phyloP scores from a whole-genome alignment of 2,113 vertebrate species.

The Plecotus auritus region DNA sequence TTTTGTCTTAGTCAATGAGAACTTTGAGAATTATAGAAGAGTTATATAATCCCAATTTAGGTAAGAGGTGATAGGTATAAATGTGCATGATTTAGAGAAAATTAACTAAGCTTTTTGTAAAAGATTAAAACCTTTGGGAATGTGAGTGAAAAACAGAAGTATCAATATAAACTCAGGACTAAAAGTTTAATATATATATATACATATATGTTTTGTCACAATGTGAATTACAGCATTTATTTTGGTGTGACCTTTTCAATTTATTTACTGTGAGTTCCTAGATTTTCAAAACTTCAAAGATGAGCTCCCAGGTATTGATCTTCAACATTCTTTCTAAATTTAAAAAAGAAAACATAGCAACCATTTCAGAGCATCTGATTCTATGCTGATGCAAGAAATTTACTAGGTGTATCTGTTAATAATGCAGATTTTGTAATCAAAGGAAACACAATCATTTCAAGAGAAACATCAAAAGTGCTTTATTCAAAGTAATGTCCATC shows the following conservation, averaged over 20 bases:
- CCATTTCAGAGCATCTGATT: neutral
- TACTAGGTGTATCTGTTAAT: neutral
- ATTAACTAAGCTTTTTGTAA: neutral
- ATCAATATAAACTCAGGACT: neutral
- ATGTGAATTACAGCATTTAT: neutral
- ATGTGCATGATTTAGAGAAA: neutral
- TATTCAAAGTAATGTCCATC: too few relatives aligned
- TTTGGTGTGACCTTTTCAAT: neutral
- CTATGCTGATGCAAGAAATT: neutral
- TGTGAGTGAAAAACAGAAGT: neutral
- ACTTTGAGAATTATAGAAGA: neutral
- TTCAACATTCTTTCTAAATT: neutral
- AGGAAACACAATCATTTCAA: too few relatives aligned
- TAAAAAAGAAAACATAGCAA: neutral
- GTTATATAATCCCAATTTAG: neutral
- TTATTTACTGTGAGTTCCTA: neutral
- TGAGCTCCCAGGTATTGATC: neutral
- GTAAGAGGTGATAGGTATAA: neutral
- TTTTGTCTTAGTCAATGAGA: neutral
- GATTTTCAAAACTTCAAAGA: neutral
- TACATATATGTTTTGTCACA: neutral
- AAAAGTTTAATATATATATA: neutral
- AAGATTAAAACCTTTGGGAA: neutral
- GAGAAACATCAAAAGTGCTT: too few relatives aligned
- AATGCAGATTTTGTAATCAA: too few relatives aligned